Evolutionary conservation across 1,140 invertebrate genomes (phyloP).

Genomic region (Drosophila ambigua): DNA sequence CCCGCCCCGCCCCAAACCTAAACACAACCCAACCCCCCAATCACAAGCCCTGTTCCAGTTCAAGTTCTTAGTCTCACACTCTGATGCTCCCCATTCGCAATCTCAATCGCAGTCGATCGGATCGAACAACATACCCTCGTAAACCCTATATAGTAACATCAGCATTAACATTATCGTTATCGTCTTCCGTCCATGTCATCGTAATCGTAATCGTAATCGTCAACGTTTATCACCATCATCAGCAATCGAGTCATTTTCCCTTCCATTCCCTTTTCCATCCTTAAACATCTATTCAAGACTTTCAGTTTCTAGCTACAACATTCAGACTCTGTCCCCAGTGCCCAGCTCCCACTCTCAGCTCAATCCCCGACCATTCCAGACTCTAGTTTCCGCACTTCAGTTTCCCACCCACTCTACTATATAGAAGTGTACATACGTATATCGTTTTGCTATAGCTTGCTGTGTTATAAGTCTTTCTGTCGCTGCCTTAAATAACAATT

Average conservation of each 20-base stretch:
- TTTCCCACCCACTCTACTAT: conserved; percentile 1
- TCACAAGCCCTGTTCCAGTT: conserved; percentile 23
- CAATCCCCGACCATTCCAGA: background rate
- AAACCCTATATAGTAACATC: conserved; percentile 75
- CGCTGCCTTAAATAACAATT: conserved; percentile 10
- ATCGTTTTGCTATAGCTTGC: conserved; percentile 14
- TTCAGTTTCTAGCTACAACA: conserved; percentile 23
- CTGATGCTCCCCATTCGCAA: background rate
- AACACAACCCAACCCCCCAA: conserved; percentile 22
- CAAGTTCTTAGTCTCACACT: no score
- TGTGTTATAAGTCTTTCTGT: conserved; percentile 16
- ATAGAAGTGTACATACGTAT: conserved; percentile 27
- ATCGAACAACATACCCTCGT: conserved; percentile 40
- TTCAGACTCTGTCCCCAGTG: conserved; percentile 5
- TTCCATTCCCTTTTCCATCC: background rate
- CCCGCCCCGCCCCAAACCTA: conserved; percentile 25
- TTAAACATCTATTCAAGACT: conserved; percentile 7
- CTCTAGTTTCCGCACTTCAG: background rate
- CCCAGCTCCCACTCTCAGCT: background rate
- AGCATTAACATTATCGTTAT: conserved; percentile 65
- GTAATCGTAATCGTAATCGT: background rate
- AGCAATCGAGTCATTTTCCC: no score
- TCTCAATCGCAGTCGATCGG: conserved; percentile 22
- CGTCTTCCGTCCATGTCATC: conserved; percentile 26
- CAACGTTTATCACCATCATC: background rate